Conservation (phyloP, 2,113 vertebrate species). For the Marmota monax region DNA sequence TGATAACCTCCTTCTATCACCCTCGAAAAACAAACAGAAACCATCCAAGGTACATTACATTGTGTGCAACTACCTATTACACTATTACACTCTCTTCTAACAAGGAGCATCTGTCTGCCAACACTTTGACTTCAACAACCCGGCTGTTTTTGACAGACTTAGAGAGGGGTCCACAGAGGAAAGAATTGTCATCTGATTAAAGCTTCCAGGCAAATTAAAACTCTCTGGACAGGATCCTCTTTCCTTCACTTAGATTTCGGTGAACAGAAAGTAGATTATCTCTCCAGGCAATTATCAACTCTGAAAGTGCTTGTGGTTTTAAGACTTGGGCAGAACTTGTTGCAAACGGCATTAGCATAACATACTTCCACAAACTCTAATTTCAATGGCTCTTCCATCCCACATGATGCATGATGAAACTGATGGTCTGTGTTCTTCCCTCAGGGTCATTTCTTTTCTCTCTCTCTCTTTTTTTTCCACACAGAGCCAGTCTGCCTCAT, state of each 20-base stretch:
- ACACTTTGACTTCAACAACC: conserved; percentile 50
- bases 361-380: not conserved
- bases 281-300: conserved; percentile 75
- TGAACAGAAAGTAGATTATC: conserved; percentile 71
- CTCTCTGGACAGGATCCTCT: conserved; percentile 38
- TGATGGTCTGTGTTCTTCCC: conserved; percentile 63
- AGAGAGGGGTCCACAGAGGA: conserved; percentile 66
- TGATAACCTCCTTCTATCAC: not conserved
- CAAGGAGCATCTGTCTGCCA: conserved; percentile 59
- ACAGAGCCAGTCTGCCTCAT: conserved; percentile 64
- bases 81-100: conserved; percentile 49
- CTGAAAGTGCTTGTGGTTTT: conserved; percentile 77
- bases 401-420: conserved; percentile 73
- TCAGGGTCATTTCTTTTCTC: not conserved
- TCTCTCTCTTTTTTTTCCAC: conserved; percentile 6
- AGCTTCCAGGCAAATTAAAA: conserved; percentile 72
- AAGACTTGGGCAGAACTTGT: conserved; percentile 66
- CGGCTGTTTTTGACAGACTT: conserved; percentile 69
- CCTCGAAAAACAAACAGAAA: conserved; percentile 1
- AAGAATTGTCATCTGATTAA: conserved; percentile 73
- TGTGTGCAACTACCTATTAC: conserved; percentile 33
- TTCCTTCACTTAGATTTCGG: conserved; percentile 61
- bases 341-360: conserved; percentile 69
- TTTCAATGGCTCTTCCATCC: conserved; percentile 73
- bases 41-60: not conserved